Evolutionary conservation across 2,888 invertebrate genomes (phyloP).

Genomic region (Scaptomyza cyrtandrae): DNA sequence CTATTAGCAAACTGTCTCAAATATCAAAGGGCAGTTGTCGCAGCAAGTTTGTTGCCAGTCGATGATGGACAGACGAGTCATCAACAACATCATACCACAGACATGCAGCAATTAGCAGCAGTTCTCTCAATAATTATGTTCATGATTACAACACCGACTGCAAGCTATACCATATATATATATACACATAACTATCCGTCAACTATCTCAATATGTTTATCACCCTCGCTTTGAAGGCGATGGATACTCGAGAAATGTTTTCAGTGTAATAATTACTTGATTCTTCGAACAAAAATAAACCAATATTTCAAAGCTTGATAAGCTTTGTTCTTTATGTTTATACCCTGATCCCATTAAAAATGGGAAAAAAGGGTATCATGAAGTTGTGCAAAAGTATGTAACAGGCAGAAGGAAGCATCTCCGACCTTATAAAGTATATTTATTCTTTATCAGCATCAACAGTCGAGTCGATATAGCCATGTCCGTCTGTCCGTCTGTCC

Average conservation of each 20-base stretch:
- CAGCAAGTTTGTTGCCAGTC: constrained; percentile 12
- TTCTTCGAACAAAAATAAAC: no score
- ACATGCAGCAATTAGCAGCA: constrained; percentile 66
- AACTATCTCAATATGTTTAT: background rate
- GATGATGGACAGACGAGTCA: constrained; percentile 15
- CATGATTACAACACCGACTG: constrained; percentile 26
- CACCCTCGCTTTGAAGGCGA: background rate
- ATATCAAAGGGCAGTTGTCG: constrained; percentile 74
- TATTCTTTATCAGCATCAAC: no score
- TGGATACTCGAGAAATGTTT: background rate
- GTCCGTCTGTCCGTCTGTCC: no score
- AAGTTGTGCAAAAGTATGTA: no score
- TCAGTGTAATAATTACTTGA: no score
- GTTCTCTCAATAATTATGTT: constrained; percentile 3
- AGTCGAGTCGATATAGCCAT: no score
- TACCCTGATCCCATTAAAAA: no score
- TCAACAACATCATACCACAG: constrained; percentile 20
- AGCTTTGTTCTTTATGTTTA: no score
- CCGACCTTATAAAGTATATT: no score
- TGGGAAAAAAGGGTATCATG: no score
- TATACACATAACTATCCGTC: background rate
- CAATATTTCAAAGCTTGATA: no score
- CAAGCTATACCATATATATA: background rate
- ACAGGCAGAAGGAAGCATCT: no score
- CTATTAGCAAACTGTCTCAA: constrained; percentile 81